Evolutionary conservation across 2,797 vertebrate species (phyloP).

Genomic region (Falco biarmicus): DNA sequence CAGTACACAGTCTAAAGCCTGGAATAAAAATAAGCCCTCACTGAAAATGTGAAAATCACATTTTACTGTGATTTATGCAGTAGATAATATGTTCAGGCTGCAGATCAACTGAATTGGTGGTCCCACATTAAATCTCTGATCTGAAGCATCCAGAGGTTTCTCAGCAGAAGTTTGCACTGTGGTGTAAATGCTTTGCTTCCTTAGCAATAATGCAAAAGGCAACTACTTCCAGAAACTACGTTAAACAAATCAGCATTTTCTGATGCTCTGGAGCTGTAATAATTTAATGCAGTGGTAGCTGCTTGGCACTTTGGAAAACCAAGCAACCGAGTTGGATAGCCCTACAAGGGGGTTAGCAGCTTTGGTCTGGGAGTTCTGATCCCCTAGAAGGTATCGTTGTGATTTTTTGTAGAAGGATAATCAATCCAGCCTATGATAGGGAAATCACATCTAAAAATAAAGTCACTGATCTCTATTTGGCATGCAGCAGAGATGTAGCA

Average conservation of each 20-base stretch:
- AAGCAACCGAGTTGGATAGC: neutral
- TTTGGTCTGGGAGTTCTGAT: neutral
- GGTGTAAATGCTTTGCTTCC: neutral
- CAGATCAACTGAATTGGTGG: neutral
- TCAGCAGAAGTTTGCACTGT: neutral
- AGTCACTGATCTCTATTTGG: conserved; percentile 35
- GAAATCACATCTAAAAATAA: conserved; percentile 42
- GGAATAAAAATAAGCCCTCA: neutral
- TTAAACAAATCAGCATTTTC: neutral
- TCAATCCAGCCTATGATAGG: conserved; percentile 1
- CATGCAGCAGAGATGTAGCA: neutral
- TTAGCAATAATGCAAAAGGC: neutral
- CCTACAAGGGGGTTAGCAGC: neutral
- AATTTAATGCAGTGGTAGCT: neutral
- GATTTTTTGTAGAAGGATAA: neutral
- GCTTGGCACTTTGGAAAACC: neutral
- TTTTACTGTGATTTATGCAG: conserved; percentile 2
- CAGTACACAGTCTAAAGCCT: neutral
- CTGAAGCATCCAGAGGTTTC: neutral
- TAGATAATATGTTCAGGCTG: neutral
- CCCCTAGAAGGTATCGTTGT: neutral
- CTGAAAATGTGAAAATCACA: neutral
- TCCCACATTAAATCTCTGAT: neutral
- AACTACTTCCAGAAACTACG: neutral
- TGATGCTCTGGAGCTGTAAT: neutral